These are phyloP conservation scores for western clawed frog (Xenopus tropicalis) DNA, from an alignment of 2,113 vertebrate genomes.

Conservation along the genomic window UCB_Xtro_10.0 CM004450.2:2262001-2262500, in stretches of 20 bases:
- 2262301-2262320: neutral
- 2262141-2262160: neutral
- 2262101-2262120: no score
- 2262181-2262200: neutral
- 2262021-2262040: no score
- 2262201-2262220: neutral
- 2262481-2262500: neutral
- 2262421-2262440: constrained; percentile 42
- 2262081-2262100: no score
- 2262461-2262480: constrained; percentile 40
- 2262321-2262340: constrained; percentile 17
- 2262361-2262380: neutral
- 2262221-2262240: neutral
- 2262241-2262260: neutral
- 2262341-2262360: neutral
- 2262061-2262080: no score
- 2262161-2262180: constrained; percentile 11
- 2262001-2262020: no score
- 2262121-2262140: no score
- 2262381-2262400: constrained; percentile 39
- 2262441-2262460: constrained; percentile 3
- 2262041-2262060: no score
- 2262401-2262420: constrained; percentile 30
- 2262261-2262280: neutral
- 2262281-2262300: no score